These are phyloP conservation scores for Vanessa tameamea DNA, from an alignment of 1,140 invertebrate species.

Conservation along the genomic window DNA sequence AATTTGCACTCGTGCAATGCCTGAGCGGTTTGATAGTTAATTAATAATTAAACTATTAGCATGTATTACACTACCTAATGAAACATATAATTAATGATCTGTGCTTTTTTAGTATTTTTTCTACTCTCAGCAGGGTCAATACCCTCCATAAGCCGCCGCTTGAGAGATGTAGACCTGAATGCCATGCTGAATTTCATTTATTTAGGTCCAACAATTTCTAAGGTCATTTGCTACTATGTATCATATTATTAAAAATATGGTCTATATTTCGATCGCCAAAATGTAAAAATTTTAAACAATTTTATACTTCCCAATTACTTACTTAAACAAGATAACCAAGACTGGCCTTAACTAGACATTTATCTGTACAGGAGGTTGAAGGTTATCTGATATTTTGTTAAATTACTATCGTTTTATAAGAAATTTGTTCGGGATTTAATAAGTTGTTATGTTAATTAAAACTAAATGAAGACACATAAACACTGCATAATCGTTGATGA, in stretches of 20 bases:
- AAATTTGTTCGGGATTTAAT: slow-evolving; percentile 5
- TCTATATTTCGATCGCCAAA: not conserved
- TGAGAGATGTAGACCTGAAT: too few species aligned
- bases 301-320: not conserved
- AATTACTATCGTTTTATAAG: slow-evolving; percentile 24
- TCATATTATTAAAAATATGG: not conserved
- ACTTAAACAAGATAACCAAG: slow-evolving; percentile 11
- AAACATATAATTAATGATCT: too few species aligned
- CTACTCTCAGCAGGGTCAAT: too few species aligned
- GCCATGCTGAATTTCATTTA: too few species aligned
- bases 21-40: too few species aligned
- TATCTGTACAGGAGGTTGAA: slow-evolving; percentile 21
- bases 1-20: too few species aligned
- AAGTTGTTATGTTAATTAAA: slow-evolving; percentile 3
- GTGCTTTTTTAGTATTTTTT: too few species aligned
- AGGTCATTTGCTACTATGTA: not conserved
- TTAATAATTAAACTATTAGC: too few species aligned
- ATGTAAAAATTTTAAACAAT: not conserved
- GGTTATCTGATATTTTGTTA: slow-evolving; percentile 18
- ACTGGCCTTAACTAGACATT: slow-evolving; percentile 10
- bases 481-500: too few species aligned
- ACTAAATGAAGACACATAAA: not conserved
- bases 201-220: not conserved
- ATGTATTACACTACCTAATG: too few species aligned
- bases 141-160: too few species aligned